Conservation (phyloP, 2,113 vertebrate genomes). For the human region GRCh38 chr21:27226501-27227000, state of each 20-base stretch:
- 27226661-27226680: not conserved
- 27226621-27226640: not conserved
- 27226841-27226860: not conserved
- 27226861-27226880: not conserved
- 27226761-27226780: not conserved
- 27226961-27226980: not conserved
- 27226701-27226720: not conserved
- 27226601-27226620: not conserved
- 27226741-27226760: not conserved
- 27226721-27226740: not conserved
- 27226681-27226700: not conserved
- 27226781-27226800: not conserved
- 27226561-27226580: not conserved
- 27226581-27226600: not conserved
- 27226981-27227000: not conserved
- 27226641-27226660: not conserved
- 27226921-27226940: not conserved
- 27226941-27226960: not conserved
- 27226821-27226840: not conserved
- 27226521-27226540: not conserved
- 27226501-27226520: not conserved
- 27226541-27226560: not conserved
- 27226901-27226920: not conserved
- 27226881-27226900: not conserved
- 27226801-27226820: not conserved